Percentiles rank a stretch among this genome's conserved stretches.
These are phyloP conservation scores for Vollenhovia emeryi DNA, from an alignment of 1,140 invertebrate genomes.

Conservation along the genomic window DNA sequence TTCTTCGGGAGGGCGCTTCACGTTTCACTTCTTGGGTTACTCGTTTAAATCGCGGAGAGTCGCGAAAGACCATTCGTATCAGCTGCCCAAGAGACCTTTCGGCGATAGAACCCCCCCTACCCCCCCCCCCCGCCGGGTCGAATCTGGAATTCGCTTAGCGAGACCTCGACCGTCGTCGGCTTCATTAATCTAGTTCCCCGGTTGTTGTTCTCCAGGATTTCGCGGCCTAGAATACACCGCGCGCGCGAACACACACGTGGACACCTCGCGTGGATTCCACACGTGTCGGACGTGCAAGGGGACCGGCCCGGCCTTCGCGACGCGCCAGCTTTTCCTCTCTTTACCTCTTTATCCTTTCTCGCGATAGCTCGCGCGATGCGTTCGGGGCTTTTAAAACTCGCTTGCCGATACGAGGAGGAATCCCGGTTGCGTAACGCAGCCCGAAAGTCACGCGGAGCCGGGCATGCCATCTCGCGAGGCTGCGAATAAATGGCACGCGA, in stretches of 20 bases:
- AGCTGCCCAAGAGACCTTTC: not conserved
- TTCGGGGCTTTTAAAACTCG: constrained; percentile 35
- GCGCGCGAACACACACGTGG: not conserved
- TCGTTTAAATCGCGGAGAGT: not conserved
- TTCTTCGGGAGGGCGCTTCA: not conserved
- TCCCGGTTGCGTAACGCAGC: constrained; percentile 65
- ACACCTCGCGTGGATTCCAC: not conserved
- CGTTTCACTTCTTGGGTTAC: not conserved
- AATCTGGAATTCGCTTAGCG: not conserved
- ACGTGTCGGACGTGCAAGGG: not conserved
- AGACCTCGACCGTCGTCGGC: not conserved
- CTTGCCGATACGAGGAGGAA: constrained; percentile 32
- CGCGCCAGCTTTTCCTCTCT: constrained; percentile 20
- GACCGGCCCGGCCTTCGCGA: too few relatives aligned
- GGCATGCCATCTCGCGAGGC: constrained; percentile 68
- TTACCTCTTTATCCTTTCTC: not conserved
- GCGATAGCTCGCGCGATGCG: not conserved
- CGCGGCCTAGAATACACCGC: not conserved
- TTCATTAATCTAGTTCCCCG: constrained; percentile 9
- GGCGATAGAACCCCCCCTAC: not conserved
- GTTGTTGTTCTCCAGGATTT: not conserved
- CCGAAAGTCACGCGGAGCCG: constrained; percentile 38
- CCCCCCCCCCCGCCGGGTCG: too few relatives aligned
- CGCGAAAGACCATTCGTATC: not conserved
- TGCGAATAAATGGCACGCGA: constrained; percentile 58